Evolutionary conservation across 92 coral and sea anemone species (phyloP).

Genomic region (Palythoa heliodiscus): DNA sequence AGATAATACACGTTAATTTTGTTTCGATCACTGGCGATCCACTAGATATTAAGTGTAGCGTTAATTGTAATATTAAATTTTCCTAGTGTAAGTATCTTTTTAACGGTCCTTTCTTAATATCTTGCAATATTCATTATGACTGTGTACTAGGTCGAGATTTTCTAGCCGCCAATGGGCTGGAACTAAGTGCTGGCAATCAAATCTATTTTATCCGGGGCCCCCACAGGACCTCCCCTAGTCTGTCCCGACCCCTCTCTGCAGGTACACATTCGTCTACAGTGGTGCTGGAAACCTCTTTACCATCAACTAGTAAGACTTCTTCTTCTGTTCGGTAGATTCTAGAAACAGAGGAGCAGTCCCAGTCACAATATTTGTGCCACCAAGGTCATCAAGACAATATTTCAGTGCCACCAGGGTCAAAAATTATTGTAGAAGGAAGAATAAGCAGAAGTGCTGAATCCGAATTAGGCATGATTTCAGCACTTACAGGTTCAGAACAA

Average conservation of each 20-base stretch:
- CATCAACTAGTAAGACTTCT: not conserved
- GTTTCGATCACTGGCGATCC: slow-evolving; percentile 46
- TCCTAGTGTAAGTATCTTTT: not conserved
- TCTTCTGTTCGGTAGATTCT: not conserved
- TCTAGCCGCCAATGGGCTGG: slow-evolving; percentile 26
- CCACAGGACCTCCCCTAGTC: slow-evolving; percentile 12
- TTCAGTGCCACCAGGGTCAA: slow-evolving; percentile 30
- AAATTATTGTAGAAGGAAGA: slow-evolving; percentile 25
- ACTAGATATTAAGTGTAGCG: slow-evolving; percentile 12
- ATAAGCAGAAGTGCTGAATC: not conserved
- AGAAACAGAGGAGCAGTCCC: not conserved
- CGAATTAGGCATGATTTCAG: no score
- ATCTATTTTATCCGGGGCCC: slow-evolving; percentile 11
- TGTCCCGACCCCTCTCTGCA: not conserved
- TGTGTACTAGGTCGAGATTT: slow-evolving; percentile 42
- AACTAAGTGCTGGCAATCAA: not conserved
- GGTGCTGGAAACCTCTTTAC: not conserved
- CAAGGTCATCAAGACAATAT: slow-evolving; percentile 15
- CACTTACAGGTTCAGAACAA: no score
- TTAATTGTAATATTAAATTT: not conserved
- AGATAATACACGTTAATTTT: not conserved
- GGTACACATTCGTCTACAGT: not conserved
- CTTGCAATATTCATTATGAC: slow-evolving; percentile 33
- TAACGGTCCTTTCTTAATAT: slow-evolving; percentile 18
- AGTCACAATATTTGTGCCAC: slow-evolving; percentile 12